Conservation (phyloP, 2,113 vertebrate species). For the Laticauda laticaudata region DNA sequence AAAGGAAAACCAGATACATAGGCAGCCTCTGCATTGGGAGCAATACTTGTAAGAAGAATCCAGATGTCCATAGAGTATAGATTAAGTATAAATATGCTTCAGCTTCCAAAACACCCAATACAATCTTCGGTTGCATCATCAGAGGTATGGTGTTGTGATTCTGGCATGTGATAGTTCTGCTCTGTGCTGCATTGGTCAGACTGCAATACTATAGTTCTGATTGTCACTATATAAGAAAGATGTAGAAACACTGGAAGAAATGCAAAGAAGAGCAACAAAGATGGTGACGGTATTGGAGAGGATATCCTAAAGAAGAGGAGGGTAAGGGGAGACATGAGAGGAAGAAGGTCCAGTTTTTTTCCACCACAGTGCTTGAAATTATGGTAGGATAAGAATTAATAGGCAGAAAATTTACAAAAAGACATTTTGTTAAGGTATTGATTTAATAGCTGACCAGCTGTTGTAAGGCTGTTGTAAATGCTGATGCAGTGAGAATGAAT, state of each 20-base stretch:
- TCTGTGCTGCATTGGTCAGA: background rate
- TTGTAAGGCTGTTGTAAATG: no score
- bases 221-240: background rate
- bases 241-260: background rate
- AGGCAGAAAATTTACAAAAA: background rate
- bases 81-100: background rate
- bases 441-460: no score
- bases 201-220: background rate
- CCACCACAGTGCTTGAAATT: background rate
- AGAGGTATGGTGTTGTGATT: background rate
- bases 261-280: background rate
- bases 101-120: background rate
- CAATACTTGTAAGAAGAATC: background rate
- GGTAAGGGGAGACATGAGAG: background rate
- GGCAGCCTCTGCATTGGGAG: background rate
- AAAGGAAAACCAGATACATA: background rate
- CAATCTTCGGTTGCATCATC: background rate
- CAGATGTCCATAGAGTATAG: background rate
- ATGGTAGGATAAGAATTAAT: background rate
- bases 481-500: no score
- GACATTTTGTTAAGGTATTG: background rate
- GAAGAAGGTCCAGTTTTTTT: background rate
- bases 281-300: background rate
- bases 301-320: background rate
- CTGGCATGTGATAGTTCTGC: background rate